These are phyloP conservation scores for Gasterosteus aculeatus DNA, from an alignment of 2,113 vertebrate species.

Conservation along the genomic window DNA sequence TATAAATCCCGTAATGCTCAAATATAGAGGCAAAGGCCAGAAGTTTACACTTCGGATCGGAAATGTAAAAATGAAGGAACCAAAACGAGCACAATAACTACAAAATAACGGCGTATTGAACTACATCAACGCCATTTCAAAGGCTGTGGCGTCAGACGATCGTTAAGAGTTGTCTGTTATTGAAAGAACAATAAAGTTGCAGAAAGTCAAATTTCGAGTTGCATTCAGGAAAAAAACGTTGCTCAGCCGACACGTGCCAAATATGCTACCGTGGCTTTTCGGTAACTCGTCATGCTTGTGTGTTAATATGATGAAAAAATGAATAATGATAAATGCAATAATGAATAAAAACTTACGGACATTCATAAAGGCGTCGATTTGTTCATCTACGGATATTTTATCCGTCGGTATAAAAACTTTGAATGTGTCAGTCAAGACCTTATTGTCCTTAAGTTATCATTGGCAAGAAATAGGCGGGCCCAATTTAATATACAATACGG, in stretches of 20 bases:
- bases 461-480: no score
- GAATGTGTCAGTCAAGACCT: background rate
- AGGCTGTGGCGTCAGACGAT: conserved; percentile 68
- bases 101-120: conserved; percentile 62
- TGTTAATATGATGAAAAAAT: no score
- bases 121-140: conserved; percentile 81
- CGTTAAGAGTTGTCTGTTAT: conserved; percentile 70
- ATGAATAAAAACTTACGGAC: background rate
- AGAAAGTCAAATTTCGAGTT: conserved; percentile 9
- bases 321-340: background rate
- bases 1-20: conserved; percentile 24
- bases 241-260: background rate
- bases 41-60: conserved; percentile 8
- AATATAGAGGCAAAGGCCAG: conserved; percentile 9
- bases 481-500: background rate
- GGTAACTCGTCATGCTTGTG: background rate
- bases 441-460: background rate
- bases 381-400: background rate
- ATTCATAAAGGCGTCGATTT: background rate
- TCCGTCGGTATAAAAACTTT: background rate
- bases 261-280: background rate
- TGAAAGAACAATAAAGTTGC: conserved; percentile 78
- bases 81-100: conserved; percentile 50
- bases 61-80: conserved; percentile 22
- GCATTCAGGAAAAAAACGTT: conserved; percentile 30